Evolutionary conservation across 1,140 invertebrate species (phyloP), one percentile per base, ranked within the genome.

Genomic region (Microplitis demolitor): DNA sequence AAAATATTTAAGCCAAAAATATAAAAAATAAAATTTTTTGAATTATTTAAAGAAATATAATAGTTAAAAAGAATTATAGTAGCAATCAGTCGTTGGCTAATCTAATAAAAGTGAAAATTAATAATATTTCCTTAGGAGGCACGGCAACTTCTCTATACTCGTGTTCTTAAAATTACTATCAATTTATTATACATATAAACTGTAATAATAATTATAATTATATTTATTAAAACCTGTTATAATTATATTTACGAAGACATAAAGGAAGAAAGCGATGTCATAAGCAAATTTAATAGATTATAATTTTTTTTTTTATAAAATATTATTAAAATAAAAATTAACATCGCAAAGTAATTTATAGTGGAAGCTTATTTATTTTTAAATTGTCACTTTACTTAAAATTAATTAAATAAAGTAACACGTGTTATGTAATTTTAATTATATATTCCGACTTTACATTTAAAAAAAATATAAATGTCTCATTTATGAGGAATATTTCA

Each of bases 191-290:
- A 45, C 39, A 11, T 8, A 8, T 45, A 6, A 3, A 45, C 5
- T 45, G 5, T 9, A 45, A 45, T 45, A 9, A 45, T 9, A 45
- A 11, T 45, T 9, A 45, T 45, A 9, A 45, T 45, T 45, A 58
- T 72, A 79, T 37, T 51, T 9, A 56, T 71, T 67, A 78, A 79
- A 60, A 33, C 68, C 68, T 37, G 45, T 16, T 53, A 63, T 33
- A 3, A 24, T 51, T 51, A 51, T 51, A 53, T 71, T 60, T 51
- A 77, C 53, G 56, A 60, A 63, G 74, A 81, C 74, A 56, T 75
- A 66, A 58, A 78, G 70, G 74, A 73, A 77, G 66, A 76, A 80
- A 80, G 79, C 77, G 77, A 72, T 71, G 69, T 76, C 11, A 71
- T 39, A 80, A 79, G 79, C 76, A 64, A 71, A 39, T 64, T 76